Evolutionary conservation across 2,113 vertebrate genomes (phyloP), one percentile per base, ranked within the genome.

Genomic region (Lophotis ruficrista): DNA sequence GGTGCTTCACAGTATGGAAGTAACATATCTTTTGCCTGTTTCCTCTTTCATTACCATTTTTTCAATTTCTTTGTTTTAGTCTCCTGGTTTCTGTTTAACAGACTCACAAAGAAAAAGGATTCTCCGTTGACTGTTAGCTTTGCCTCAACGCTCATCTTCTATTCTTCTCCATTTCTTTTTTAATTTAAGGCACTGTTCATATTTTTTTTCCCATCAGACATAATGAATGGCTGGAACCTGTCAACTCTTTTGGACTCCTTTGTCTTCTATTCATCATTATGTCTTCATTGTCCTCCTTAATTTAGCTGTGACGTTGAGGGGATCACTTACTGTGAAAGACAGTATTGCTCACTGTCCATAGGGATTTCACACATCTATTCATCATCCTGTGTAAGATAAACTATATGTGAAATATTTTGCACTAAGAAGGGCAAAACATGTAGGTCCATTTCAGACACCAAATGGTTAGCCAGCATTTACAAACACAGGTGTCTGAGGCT

Each of bases 241-340:
- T 88, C 82, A 87, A 73, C 48, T 95, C 69, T 75, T 81, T 85
- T 66, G 65, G 51, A 90, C 65, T 66, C 77, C 45, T 92, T 93
- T 94, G 72, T 96, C 86, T 93, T 96, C 87, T 94, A 89, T 88
- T 95, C 83, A 81, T 91, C 95, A 93, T 96, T 95, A 80, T 79
- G 62, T 96, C 93, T 96, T 94, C 82, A 78, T 94, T 96, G 93
- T 93, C 84, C 76, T 86, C 76, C 69, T 82, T 88, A 79, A 90
- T 96, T 88, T 94, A 80, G 54, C 75, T 91, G 57, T 21, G 43
- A 73, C 30, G 4, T 73, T 71, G 62, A 85, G 79, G 66, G 48
- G 60, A 86, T 94, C 88, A 41, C 90, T 96, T 93, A 70, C 56
- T 90, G 48, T 90, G 73, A 85, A 93, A 91, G 83, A 91, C 82